Conservation (phyloP, 2,797 vertebrate species). For the Anomalospiza imberbis region DNA sequence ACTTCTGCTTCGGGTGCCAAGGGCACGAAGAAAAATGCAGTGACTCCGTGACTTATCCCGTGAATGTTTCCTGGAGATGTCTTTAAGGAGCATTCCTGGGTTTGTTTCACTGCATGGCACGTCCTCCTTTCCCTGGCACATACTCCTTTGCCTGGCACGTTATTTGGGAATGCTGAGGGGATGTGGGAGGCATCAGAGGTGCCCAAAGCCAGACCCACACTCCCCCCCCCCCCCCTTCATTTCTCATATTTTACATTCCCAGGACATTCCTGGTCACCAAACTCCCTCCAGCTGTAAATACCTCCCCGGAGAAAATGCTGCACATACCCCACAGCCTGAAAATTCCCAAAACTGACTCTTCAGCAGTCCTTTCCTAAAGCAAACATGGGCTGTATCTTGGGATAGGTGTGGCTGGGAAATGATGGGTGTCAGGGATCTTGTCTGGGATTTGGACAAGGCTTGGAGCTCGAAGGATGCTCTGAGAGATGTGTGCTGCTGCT, state of each 20-base stretch:
- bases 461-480: background rate
- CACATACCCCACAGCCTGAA: background rate
- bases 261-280: background rate
- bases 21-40: background rate
- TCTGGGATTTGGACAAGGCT: background rate
- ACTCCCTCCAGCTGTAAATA: background rate
- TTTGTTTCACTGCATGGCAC: rapidly evolving
- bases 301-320: background rate
- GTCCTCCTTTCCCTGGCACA: rapidly evolving
- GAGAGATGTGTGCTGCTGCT: background rate
- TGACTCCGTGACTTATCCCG: rapidly evolving
- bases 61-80: rapidly evolving
- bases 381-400: background rate
- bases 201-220: background rate
- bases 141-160: rapidly evolving
- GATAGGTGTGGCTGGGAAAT: rapidly evolving
- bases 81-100: background rate
- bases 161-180: background rate
- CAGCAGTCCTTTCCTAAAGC: background rate
- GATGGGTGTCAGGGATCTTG: background rate
- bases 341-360: background rate
- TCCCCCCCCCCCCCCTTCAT: rapidly evolving
- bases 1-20: rapidly evolving
- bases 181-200: background rate
- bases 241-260: background rate